Evolutionary conservation across 2,888 invertebrate species (phyloP), one percentile per base, ranked within the genome.

Genomic region (Troglohyphantes excavatus): DNA sequence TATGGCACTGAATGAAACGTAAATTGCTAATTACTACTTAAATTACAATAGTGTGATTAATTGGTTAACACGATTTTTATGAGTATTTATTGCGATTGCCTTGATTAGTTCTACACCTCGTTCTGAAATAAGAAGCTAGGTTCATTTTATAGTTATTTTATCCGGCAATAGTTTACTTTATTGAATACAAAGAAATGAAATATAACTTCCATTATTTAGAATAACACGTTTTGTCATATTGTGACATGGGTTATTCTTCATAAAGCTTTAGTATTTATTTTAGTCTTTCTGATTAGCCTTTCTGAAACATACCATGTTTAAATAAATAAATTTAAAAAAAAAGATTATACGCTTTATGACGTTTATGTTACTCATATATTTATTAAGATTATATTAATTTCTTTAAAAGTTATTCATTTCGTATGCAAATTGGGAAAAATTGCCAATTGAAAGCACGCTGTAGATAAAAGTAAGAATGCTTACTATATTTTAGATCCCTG

Each of bases 21-120:
- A 85, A 85, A 85, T 85, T 85, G 85, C 76, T 85, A 85, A 85
- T 85, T 85, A 85, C 68, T 76, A 76, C 76, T 85, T 85, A 85
- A 85, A 85, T 85, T 85, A 76, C 75, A 85, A 85, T 85, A 67
- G 76, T 70, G 76, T 85, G 85, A 85, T 85, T 85, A 85, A 85
- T 85, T 85, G 85, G 85, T 76, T 76, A 85, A 85, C 85, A 85
- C 76, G 85, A 68, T 85, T 85, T 76, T 85, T 76, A 67, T 85
- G 76, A 76, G 68, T 85, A 85, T 85, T 76, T 76, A 85, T 76
- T 85, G 67, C 76, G 46, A 75, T 68, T 85, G 59, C 21, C 46
- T 75, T 84, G 84, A 84, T 84, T 84, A 75, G 75, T 65, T 84
- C 65, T 67, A 65, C 53, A 84, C 43, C 29, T 82, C 53, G 68